These are phyloP conservation scores for Drosophila diplacantha DNA, from an alignment of 2,888 invertebrate genomes.

Conservation along the genomic window DNA sequence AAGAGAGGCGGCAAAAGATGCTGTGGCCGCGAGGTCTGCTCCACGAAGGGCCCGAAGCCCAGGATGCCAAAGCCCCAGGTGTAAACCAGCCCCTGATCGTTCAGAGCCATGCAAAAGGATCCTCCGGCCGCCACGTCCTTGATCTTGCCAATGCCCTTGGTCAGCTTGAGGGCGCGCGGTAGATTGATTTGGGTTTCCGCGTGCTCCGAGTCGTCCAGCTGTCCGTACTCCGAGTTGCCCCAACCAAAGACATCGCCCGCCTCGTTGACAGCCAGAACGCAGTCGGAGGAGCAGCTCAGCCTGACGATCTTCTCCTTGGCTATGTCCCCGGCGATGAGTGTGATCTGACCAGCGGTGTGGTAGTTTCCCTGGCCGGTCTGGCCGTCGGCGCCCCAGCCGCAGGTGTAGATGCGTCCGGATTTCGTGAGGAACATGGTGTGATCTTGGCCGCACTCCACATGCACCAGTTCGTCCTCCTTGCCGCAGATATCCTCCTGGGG, in stretches of 20 bases:
- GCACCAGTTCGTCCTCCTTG: slow-evolving; percentile 81
- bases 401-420: slow-evolving; percentile 89
- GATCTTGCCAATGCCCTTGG: slow-evolving; percentile 85
- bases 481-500: slow-evolving; percentile 82
- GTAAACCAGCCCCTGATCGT: slow-evolving; percentile 90
- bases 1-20: slow-evolving; percentile 89
- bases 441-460: slow-evolving; percentile 90
- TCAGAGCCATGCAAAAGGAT: slow-evolving; percentile 89
- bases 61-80: slow-evolving; percentile 97
- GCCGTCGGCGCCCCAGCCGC: slow-evolving; percentile 97
- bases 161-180: slow-evolving; percentile 83
- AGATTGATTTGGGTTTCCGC: slow-evolving; percentile 82
- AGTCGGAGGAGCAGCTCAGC: slow-evolving; percentile 89
- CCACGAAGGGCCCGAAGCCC: slow-evolving; percentile 90
- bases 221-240: slow-evolving; percentile 97
- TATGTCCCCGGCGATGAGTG: slow-evolving; percentile 87
- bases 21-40: slow-evolving; percentile 83
- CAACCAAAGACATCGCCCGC: slow-evolving; percentile 96
- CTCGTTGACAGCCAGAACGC: slow-evolving; percentile 92
- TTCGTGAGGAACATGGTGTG: slow-evolving; percentile 86
- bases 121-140: slow-evolving; percentile 90
- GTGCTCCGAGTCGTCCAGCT: slow-evolving; percentile 80
- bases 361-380: slow-evolving; percentile 91
- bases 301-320: slow-evolving; percentile 88
- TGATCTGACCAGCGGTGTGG: slow-evolving; percentile 81